Base-by-base conservation (phyloP, 2,888 invertebrate genomes). In the Pedicia rivosa region DNA sequence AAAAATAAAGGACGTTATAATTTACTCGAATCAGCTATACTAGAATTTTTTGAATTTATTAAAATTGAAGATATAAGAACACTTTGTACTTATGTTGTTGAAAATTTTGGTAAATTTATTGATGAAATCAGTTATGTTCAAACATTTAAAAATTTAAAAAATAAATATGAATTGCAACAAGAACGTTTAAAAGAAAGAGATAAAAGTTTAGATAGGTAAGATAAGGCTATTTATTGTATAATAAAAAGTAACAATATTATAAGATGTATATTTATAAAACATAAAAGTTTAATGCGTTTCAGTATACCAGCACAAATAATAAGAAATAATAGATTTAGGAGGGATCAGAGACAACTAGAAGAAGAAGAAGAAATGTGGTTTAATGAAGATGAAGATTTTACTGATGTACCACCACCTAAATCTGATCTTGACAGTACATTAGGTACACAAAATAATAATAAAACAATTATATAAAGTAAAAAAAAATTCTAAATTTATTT, bases 281-380 rank as follows among this genome's bases (percentile, higher is more conserved):
- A n/a, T n/a, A n/a, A n/a, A n/a, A n/a, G n/a, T n/a, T n/a, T n/a
- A n/a, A n/a, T n/a, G n/a, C n/a, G n/a, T 43, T 44, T 35, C 35
- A 53, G 54, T 44, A 49, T 61, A 46, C 59, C 88, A 40, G n/a
- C 35, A 26, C 32, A 32, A 32, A 77, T 90, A 51, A 66, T 91
- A 47, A 72, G 87, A 45, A 75, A 71, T 48, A 51, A 49, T 54
- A 74, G 94, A 46, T 92, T 83, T 63, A 70, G 94, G 43, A 74
- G 92, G 44, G 94, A 95, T 64, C 86, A 88, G 48, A 72, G 94
- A 38, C 83, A 90, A 57, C 72, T 92, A 51, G 95, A 97, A 46
- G 94, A 95, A 54, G 95, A 95, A 50, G 95, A 97, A 55, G 95
- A 95, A 64, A 87, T 92, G 78, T 97, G 94, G 94, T 95, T 95